A percentile compares a stretch with the other conserved stretches of the same genome.
Conservation (phyloP, 2,113 vertebrate genomes). For the Oryzias curvinotus region DNA sequence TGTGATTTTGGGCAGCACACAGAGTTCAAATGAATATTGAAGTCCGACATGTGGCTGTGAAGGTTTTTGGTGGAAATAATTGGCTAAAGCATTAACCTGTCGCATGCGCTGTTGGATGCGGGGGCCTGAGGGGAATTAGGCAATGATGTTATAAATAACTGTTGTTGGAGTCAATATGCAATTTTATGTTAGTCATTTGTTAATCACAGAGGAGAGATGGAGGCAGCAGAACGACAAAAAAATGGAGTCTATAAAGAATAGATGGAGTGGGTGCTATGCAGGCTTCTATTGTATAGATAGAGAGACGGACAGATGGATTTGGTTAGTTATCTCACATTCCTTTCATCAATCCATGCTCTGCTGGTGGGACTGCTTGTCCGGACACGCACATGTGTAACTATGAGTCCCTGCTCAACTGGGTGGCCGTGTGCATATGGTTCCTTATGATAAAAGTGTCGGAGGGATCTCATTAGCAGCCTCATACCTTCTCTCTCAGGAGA, state of each 20-base stretch:
- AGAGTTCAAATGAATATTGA: constrained; percentile 32
- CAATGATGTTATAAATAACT: constrained; percentile 66
- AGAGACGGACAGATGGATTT: constrained; percentile 24
- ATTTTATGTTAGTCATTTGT: constrained; percentile 59
- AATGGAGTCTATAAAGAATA: constrained; percentile 17
- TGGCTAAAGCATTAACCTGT: constrained; percentile 46
- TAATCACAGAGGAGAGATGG: constrained; percentile 55
- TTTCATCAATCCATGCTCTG: constrained; percentile 51
- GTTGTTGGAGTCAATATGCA: constrained; percentile 66
- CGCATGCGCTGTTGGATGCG: constrained; percentile 27
- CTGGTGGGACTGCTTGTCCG: constrained; percentile 35
- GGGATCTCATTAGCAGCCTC: constrained; percentile 68
- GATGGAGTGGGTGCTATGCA: constrained; percentile 18
- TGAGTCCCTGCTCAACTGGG: constrained; percentile 3
- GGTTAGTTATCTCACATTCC: constrained; percentile 42
- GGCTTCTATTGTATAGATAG: constrained; percentile 41
- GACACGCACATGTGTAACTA: neutral
- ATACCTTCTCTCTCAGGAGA: constrained; percentile 64
- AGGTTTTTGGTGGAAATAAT: constrained; percentile 24
- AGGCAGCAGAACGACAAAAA: constrained; percentile 8
- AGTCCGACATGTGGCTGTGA: constrained; percentile 24
- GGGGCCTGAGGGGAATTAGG: constrained; percentile 51
- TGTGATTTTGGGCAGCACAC: constrained; percentile 16
- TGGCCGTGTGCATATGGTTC: constrained; percentile 24
- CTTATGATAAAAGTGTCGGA: constrained; percentile 70